Evolutionary conservation across 2,888 invertebrate genomes (phyloP).

Genomic region (Dryomyza anilis): DNA sequence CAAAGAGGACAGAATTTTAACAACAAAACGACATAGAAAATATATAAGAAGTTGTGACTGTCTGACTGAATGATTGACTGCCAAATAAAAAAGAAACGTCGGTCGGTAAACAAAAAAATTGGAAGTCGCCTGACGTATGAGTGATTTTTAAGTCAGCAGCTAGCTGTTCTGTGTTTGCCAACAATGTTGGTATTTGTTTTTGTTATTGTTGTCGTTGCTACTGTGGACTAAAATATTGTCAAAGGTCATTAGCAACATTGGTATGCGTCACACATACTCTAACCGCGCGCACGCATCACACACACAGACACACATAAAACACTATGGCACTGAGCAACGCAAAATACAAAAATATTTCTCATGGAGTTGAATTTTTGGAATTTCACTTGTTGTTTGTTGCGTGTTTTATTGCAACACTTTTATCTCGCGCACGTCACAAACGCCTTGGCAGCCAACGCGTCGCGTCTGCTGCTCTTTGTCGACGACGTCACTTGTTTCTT

Average conservation of each 20-base stretch:
- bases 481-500: background rate
- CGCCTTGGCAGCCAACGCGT: background rate
- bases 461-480: background rate
- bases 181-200: background rate
- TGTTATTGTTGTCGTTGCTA: background rate
- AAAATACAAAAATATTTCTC: background rate
- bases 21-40: slow-evolving; percentile 7
- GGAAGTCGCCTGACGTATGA: slow-evolving; percentile 4
- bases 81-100: background rate
- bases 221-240: background rate
- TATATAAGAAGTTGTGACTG: background rate
- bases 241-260: background rate
- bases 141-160: slow-evolving; percentile 1
- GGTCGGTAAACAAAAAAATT: background rate
- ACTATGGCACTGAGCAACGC: too few relatives aligned
- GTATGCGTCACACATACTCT: background rate
- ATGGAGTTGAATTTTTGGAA: background rate
- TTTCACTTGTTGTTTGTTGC: background rate
- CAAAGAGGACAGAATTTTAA: slow-evolving; percentile 6
- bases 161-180: background rate
- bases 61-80: too few relatives aligned
- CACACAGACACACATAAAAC: background rate
- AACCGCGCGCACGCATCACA: background rate
- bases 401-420: background rate
- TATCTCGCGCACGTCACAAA: background rate